Evolutionary conservation across 2,797 vertebrate genomes (phyloP).

Genomic region (Notolabrus celidotus): DNA sequence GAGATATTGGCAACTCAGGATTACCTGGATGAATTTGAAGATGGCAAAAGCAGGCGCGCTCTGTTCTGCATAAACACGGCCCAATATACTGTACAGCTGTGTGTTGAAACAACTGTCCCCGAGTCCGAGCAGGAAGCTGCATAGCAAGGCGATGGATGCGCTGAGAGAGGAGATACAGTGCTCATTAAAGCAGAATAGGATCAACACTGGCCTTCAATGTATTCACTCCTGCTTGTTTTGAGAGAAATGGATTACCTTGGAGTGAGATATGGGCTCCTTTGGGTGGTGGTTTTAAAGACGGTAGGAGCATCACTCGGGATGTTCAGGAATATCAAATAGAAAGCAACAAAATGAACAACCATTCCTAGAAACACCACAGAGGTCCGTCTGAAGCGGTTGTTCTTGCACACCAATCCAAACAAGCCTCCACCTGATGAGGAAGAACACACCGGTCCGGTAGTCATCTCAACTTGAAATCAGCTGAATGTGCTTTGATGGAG

Average conservation of each 20-base stretch:
- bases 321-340: conserved; percentile 89
- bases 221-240: background rate
- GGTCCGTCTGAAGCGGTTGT: conserved; percentile 86
- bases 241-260: conserved; percentile 77
- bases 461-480: conserved; percentile 16
- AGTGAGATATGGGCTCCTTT: conserved; percentile 76
- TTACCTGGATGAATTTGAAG: conserved; percentile 91
- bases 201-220: background rate
- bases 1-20: conserved; percentile 49
- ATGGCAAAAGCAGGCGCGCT: conserved; percentile 87
- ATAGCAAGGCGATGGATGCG: conserved; percentile 83
- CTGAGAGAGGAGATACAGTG: conserved; percentile 57
- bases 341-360: conserved; percentile 88
- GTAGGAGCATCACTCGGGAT: conserved; percentile 85
- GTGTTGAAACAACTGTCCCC: conserved; percentile 90
- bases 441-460: background rate
- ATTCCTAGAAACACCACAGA: conserved; percentile 88
- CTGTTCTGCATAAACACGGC: conserved; percentile 82
- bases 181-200: conserved; percentile 9
- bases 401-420: conserved; percentile 86
- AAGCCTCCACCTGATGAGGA: conserved; percentile 82
- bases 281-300: conserved; percentile 72
- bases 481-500: background rate
- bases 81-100: conserved; percentile 88
- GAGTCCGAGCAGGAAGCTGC: conserved; percentile 87